Conservation (phyloP, 2,113 vertebrate genomes). For the Oreamnos americanus region DNA sequence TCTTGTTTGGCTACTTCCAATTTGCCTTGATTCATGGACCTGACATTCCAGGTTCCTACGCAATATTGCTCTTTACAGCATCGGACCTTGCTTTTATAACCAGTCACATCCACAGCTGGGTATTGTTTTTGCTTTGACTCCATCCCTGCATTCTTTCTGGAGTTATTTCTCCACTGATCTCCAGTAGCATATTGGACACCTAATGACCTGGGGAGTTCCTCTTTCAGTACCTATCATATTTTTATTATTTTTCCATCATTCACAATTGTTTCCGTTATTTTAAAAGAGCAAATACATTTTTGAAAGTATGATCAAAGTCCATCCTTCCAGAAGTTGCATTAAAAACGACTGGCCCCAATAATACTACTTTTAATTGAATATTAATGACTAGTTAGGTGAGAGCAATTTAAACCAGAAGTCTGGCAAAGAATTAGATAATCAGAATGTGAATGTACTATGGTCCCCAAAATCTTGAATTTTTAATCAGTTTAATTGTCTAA, state of each 20-base stretch:
- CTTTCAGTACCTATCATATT: not conserved
- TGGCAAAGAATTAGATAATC: not conserved
- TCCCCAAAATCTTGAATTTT: not conserved
- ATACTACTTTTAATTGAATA: not conserved
- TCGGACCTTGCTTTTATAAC: too few relatives aligned
- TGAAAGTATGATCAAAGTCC: not conserved
- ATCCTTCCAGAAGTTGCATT: not conserved
- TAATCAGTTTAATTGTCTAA: not conserved
- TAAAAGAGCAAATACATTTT: not conserved
- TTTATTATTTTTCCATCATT: not conserved
- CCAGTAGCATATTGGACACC: too few relatives aligned
- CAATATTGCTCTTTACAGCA: too few relatives aligned
- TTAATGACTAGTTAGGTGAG: not conserved
- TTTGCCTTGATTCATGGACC: too few relatives aligned
- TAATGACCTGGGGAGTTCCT: too few relatives aligned
- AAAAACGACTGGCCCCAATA: not conserved
- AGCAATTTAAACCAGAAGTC: not conserved
- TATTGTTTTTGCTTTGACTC: too few relatives aligned
- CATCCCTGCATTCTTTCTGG: too few relatives aligned
- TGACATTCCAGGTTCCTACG: too few relatives aligned
- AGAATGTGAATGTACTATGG: not conserved
- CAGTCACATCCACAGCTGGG: too few relatives aligned
- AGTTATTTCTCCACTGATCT: too few relatives aligned
- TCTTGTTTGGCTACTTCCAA: too few relatives aligned
- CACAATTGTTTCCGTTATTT: not conserved